These are phyloP conservation scores for Aethes cnicana DNA, from an alignment of 2,888 invertebrate species.

Conservation along the genomic window DNA sequence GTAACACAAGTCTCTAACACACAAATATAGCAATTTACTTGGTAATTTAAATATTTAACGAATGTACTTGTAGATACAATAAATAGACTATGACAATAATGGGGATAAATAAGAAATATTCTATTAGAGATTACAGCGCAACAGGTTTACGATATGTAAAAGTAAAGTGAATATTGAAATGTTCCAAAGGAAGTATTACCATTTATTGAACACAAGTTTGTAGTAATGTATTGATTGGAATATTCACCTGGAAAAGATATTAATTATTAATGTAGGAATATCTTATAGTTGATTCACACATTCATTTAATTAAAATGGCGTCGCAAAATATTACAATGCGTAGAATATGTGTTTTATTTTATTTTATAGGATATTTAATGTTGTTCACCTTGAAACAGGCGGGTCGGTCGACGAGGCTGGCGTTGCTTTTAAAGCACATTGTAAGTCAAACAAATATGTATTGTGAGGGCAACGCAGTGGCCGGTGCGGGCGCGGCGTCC, in stretches of 20 bases:
- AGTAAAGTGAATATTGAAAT: conserved; percentile 50
- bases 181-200: conserved; percentile 29
- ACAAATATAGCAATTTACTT: conserved; percentile 60
- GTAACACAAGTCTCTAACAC: conserved; percentile 62
- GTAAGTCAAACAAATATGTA: conserved; percentile 66
- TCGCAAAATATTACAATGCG: conserved; percentile 12
- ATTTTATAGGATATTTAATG: conserved; percentile 7
- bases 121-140: conserved; percentile 44
- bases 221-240: conserved; percentile 34
- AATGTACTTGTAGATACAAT: conserved; percentile 51
- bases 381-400: conserved; percentile 27
- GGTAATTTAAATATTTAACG: conserved; percentile 50
- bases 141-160: conserved; percentile 44
- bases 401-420: conserved; percentile 1
- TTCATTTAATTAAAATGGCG: not conserved
- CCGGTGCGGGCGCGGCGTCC: conserved; percentile 71
- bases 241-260: conserved; percentile 64
- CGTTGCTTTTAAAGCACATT: conserved; percentile 61
- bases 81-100: conserved; percentile 57
- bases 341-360: conserved; percentile 3
- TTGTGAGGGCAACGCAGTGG: conserved; percentile 45
- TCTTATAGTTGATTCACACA: not conserved
- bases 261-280: conserved; percentile 16
- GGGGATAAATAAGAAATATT: conserved; percentile 53
- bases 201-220: conserved; percentile 22